Evolutionary conservation across 2,888 invertebrate genomes (phyloP), one percentile per base, ranked within the genome.

Genomic region (Ferrisia virgata): DNA sequence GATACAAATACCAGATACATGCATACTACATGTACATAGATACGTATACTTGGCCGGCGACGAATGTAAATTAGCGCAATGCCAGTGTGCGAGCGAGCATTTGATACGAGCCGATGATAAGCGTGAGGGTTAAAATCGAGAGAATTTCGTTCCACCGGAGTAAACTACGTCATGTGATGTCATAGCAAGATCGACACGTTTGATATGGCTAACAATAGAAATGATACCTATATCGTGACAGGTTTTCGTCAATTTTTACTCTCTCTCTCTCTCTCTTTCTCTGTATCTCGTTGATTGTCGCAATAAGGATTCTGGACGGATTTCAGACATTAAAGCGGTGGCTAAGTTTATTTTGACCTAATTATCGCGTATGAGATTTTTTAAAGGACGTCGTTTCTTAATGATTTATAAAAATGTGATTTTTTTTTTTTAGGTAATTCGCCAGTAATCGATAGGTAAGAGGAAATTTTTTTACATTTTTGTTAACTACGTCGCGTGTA

Each of bases 41-140:
- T n/a, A 64, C 8, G 11, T 13, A 8, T 36, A 36, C 36, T 36
- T 8, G 36, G 13, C 25, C 11, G 9, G 72, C 15, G 72, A 76
- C 72, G 72, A 11, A 76, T 36, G 36, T 36, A 76, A 76, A 76
- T 76, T 76, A 76, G 33, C 72, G 72, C 36, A 76, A 36, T 76
- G 36, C 72, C 72, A 76, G 33, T 76, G 36, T n/a, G 69, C 31
- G 69, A 31, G 69, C 72, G 72, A 76, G 72, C 72, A 36, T 76
- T 76, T 76, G 72, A 76, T 76, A 36, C 28, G 64, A 64, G 72
- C 36, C 9, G 8, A 15, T 76, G 31, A 76, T 76, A 76, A 36
- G 72, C 36, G 72, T 76, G 72, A 76, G 72, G 72, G 72, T 76
- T 76, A 76, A 36, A 72, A 76, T 76, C 2, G 72, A n/a, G 18